phyloP scores from a whole-genome alignment of 2,888 invertebrate genomes.

The Hipparchia semele region DNA sequence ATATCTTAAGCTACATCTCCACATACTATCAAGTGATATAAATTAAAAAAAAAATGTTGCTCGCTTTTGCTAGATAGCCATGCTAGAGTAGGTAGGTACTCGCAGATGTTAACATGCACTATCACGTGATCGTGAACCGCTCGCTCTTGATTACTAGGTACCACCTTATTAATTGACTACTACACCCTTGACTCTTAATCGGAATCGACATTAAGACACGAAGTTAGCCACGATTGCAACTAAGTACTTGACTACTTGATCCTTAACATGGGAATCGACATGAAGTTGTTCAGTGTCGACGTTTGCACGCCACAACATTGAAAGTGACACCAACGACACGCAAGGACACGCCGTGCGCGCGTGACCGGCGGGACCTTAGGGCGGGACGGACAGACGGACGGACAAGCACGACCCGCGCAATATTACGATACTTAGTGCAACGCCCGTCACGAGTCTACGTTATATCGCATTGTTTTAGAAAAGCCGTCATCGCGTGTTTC shows the following conservation, averaged over 20 bases:
- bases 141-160: neutral
- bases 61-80: too few species aligned
- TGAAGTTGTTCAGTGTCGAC: slow-evolving; percentile 7
- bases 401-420: slow-evolving; percentile 46
- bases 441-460: slow-evolving; percentile 41
- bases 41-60: too few species aligned
- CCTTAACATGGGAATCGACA: neutral
- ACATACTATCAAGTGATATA: too few species aligned
- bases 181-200: neutral
- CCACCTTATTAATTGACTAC: neutral
- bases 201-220: neutral
- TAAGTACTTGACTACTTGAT: too few species aligned
- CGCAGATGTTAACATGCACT: too few species aligned
- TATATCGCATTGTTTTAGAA: slow-evolving; percentile 21
- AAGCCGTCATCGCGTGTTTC: neutral
- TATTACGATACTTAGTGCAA: slow-evolving; percentile 34
- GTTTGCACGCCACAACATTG: slow-evolving; percentile 33
- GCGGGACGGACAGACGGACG: slow-evolving; percentile 45
- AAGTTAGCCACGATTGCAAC: neutral
- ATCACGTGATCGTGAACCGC: too few species aligned
- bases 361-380: slow-evolving; percentile 46
- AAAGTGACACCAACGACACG: slow-evolving; percentile 42
- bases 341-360: slow-evolving; percentile 51
- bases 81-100: too few species aligned
- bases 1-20: too few species aligned